These are phyloP conservation scores for Gastracanthus pulcherrimus DNA, from an alignment of 2,888 invertebrate species.

Conservation along the genomic window DNA sequence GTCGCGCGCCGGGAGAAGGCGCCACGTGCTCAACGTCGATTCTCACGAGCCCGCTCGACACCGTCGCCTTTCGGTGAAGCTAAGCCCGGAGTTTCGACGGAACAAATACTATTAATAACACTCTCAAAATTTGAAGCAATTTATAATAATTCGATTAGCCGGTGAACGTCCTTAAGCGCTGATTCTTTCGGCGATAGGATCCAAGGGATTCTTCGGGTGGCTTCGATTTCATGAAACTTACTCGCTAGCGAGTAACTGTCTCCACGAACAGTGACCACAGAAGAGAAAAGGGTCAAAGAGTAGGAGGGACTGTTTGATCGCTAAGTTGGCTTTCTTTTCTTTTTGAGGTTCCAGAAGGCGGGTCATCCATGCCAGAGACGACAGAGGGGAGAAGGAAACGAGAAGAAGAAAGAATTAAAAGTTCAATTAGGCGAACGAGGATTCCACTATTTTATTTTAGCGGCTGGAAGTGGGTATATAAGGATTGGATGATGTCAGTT, in stretches of 20 bases:
- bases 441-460: not conserved
- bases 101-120: no score
- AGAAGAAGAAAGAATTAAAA: slow-evolving; percentile 13
- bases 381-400: not conserved
- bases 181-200: slow-evolving; percentile 13
- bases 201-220: no score
- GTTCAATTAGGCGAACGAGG: not conserved
- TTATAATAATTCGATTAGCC: slow-evolving; percentile 54
- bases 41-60: no score
- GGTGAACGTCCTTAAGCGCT: not conserved
- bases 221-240: slow-evolving; percentile 4
- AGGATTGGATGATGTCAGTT: no score
- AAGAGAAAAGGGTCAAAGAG: not conserved
- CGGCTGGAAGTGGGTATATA: no score
- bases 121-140: no score
- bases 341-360: not conserved
- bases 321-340: slow-evolving; percentile 48
- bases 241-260: slow-evolving; percentile 26
- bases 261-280: no score
- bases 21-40: no score
- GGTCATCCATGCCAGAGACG: no score
- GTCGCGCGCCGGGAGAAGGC: no score
- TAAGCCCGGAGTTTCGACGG: no score
- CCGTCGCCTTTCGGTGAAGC: no score
- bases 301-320: slow-evolving; percentile 34